Base-by-base conservation (phyloP, 2,888 invertebrate species). In the Nephrotoma flavescens region DNA sequence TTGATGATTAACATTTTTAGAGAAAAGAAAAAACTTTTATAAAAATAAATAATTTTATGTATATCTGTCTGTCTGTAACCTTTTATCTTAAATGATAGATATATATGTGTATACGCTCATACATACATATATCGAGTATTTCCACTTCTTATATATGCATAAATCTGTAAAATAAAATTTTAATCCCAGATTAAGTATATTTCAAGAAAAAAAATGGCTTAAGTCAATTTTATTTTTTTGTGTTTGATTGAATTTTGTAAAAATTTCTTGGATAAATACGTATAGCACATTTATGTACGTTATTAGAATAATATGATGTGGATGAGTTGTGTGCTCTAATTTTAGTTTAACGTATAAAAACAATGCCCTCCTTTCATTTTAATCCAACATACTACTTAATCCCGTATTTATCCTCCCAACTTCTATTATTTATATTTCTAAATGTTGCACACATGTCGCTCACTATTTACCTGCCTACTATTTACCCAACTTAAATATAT, bases 181-280 rank as follows among this genome's bases (percentile, higher is more conserved):
- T 88, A 88, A 88, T 88, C 88, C 88, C 87, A 87, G 88, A 88
- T 88, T 88, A 88, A 88, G 88, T 88, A 87, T 85, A 87, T 87
- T 86, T 45, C 45, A 47, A 84, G 41, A 84, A 84, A 84, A 84
- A 84, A 84, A 86, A 52, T 47, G n/a, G 45, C 47, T 86, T 47
- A 47, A 86, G 47, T 86, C 15, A 85, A 44, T 85, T 71, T 31
- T 31, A 31, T 31, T 71, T 31, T 71, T 71, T 31, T 71, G 71
- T 71, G 71, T 71, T 31, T 71, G 71, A 71, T 71, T 31, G 31
- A 3, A 71, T 71, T 71, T 71, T 71, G 71, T 71, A 71, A 31
- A 71, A 71, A 15, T 52, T 52, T 52, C 15, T 15, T 52, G 15
- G 15, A 52, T 71, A 71, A 9, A 71, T 31, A 71, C 7, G 31